Percentiles rank a stretch among this genome's conserved stretches.
phyloP scores from a whole-genome alignment of 2,888 invertebrate species.

The Boloria euphrosyne region DNA sequence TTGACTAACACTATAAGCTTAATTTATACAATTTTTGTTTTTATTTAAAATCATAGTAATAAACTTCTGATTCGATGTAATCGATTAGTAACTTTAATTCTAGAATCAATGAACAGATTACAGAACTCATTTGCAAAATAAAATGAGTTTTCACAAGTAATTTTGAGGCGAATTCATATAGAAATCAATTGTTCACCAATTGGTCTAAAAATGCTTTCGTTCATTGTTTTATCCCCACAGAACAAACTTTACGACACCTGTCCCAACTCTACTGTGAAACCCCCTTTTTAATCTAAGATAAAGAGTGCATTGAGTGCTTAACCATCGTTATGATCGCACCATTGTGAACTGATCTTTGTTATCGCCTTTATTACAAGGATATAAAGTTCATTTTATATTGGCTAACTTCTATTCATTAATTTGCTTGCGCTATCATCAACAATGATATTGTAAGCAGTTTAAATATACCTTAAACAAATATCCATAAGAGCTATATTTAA shows the following conservation, averaged over 20 bases:
- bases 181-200: constrained; percentile 9
- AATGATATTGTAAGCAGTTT: constrained; percentile 15
- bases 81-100: too few relatives aligned
- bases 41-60: too few relatives aligned
- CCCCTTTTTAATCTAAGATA: constrained; percentile 79
- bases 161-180: neutral
- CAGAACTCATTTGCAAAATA: neutral
- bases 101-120: too few relatives aligned
- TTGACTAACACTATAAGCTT: too few relatives aligned
- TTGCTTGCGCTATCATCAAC: constrained; percentile 45
- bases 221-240: constrained; percentile 31
- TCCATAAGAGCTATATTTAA: constrained; percentile 44
- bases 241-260: constrained; percentile 50
- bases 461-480: constrained; percentile 18
- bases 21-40: too few relatives aligned
- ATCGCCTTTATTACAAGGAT: neutral
- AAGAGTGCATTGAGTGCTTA: constrained; percentile 79
- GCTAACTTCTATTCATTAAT: neutral
- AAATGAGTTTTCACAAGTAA: neutral
- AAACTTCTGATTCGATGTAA: too few relatives aligned
- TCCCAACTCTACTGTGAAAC: constrained; percentile 48
- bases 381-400: constrained; percentile 17
- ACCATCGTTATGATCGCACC: constrained; percentile 58
- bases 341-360: constrained; percentile 4
- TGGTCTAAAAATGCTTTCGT: constrained; percentile 16